A percentile compares a stretch with the other conserved stretches of the same genome.
phyloP scores from a whole-genome alignment of 2,113 vertebrate species.

The Apaloderma vittatum region DNA sequence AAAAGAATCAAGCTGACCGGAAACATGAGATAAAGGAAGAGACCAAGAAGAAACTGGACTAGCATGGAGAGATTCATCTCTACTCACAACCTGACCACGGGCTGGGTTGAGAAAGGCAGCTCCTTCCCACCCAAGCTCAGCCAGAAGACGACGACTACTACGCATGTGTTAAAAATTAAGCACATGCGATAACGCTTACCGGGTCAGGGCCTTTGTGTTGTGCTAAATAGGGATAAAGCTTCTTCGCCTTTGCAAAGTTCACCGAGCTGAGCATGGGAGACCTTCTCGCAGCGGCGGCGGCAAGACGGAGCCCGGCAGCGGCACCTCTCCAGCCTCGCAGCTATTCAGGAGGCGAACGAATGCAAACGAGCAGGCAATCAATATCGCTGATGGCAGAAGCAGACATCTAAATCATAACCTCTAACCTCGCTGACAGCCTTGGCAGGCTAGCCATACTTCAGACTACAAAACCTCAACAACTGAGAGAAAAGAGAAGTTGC shows the following conservation, averaged over 20 bases:
- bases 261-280: accelerated
- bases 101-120: neutral
- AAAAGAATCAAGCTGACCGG: neutral
- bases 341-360: accelerated
- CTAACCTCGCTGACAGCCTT: neutral
- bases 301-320: neutral
- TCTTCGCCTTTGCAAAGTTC: neutral
- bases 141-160: neutral
- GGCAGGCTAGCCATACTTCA: neutral
- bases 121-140: neutral
- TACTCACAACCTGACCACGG: neutral
- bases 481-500: neutral
- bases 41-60: neutral
- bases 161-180: neutral
- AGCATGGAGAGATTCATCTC: neutral
- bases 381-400: neutral
- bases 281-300: accelerated
- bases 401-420: neutral
- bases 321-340: neutral
- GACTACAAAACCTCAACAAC: neutral
- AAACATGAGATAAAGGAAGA: neutral
- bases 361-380: neutral
- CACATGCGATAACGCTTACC: neutral
- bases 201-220: neutral
- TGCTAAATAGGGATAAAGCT: neutral